Base-by-base conservation (phyloP, 2,888 invertebrate genomes). In the Caenorhabditis afra region DNA sequence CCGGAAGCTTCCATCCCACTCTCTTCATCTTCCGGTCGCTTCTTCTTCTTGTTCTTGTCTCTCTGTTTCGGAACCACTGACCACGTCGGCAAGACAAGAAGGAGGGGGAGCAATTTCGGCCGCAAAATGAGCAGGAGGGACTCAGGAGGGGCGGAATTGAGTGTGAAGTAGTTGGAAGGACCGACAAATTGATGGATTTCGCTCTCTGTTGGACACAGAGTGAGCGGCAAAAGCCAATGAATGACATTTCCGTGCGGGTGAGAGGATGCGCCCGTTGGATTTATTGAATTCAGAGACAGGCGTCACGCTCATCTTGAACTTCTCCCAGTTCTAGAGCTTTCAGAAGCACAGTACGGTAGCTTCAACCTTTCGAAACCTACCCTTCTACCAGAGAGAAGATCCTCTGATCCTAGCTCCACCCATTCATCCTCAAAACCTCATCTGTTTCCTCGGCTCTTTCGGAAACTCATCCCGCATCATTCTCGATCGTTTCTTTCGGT, bases 151-250 rank as follows among this genome's bases (percentile, higher is more conserved):
- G 41, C 44, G 23, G 41, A 68, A 68, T 67, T 44, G 68, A 68
- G 59, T 68, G 68, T 68, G 68, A 68, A 68, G 68, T 68, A 59
- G 67, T 50, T 29, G 20, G 41, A 18, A 37, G 18, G 44, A 18
- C 37, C 41, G 59, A 68, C 68, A 68, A 68, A 68, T 68, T 68
- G 59, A 68, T 68, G 68, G 59, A 68, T 68, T 57, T 49, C 22
- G 18, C 41, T 11, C 41, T 41, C 10, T 57, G 20, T 41, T 11
- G 41, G 11, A 57, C 22, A 57, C 20, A 41, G 10, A 22, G 39
- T 18, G 16, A 49, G 50, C 50, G 23, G 18, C 18, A 47, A n/a
- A 47, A 50, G 50, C 23, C 22, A 16, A 37, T 20, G 41, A 57
- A 41, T 57, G 57, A 57, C 57, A 57, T 41, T 57, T 57, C 41